These are phyloP conservation scores for Prionace glauca DNA, from an alignment of 2,797 vertebrate species.

Conservation along the genomic window DNA sequence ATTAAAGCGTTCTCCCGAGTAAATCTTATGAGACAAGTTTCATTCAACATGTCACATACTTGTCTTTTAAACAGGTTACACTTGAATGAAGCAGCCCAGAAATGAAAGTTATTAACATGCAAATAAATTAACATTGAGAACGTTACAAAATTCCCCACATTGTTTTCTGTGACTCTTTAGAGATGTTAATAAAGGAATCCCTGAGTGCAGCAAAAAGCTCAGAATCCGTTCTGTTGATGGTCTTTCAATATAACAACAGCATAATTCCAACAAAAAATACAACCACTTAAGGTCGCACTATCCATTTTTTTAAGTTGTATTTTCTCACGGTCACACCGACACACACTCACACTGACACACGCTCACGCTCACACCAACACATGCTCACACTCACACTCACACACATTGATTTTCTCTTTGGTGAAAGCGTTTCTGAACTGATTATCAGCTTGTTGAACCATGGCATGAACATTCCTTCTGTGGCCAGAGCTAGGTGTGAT, in stretches of 20 bases:
- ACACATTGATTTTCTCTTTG: no score
- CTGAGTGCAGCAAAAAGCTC: background rate
- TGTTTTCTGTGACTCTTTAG: background rate
- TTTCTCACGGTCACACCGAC: no score
- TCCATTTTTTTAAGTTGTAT: no score
- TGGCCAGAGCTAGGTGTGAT: no score
- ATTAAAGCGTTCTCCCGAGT: background rate
- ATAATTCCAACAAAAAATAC: background rate
- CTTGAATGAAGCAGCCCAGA: background rate
- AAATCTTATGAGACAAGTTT: background rate
- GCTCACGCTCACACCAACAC: no score
- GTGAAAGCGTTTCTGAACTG: no score
- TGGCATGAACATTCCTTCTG: no score
- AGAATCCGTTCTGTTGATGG: background rate
- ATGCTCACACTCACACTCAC: no score
- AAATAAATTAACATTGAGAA: background rate
- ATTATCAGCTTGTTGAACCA: no score
- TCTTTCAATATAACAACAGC: background rate
- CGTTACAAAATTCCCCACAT: background rate
- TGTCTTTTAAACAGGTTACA: background rate
- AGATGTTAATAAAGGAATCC: background rate
- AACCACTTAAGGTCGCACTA: background rate
- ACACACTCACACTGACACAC: no score
- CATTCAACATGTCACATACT: background rate
- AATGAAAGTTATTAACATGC: background rate